Evolutionary conservation across 2,888 invertebrate species (phyloP).

Genomic region (Reticulitermes lucifugus): DNA sequence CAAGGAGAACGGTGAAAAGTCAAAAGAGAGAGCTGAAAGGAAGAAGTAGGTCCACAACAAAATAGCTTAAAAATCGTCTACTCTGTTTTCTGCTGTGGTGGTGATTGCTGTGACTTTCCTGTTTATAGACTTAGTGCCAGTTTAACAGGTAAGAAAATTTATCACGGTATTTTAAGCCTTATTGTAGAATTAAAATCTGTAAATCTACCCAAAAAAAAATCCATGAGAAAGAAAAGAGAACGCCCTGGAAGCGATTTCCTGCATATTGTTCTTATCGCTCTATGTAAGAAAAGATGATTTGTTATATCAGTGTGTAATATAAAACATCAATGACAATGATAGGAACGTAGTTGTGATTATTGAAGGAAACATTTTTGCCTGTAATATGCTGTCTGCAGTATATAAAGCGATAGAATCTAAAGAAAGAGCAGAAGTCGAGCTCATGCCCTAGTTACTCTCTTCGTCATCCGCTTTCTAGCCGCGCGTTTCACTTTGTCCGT

Average conservation of each 20-base stretch:
- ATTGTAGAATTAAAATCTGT: conserved; percentile 13
- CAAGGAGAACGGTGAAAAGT: conserved; percentile 56
- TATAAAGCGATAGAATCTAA: background rate
- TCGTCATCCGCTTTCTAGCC: conserved; percentile 47
- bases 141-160: conserved; percentile 46
- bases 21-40: conserved; percentile 64
- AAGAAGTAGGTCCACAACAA: conserved; percentile 64
- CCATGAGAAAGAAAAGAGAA: conserved; percentile 46
- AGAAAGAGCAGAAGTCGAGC: conserved; percentile 5
- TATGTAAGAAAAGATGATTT: background rate
- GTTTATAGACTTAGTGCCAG: conserved; percentile 35
- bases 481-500: conserved; percentile 43
- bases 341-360: background rate
- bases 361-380: background rate
- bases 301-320: background rate
- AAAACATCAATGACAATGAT: background rate
- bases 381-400: background rate
- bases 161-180: conserved; percentile 11
- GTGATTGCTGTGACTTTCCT: conserved; percentile 44
- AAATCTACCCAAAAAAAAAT: conserved; percentile 34
- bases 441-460: conserved; percentile 50
- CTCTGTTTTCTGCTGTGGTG: conserved; percentile 50
- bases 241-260: conserved; percentile 45
- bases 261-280: conserved; percentile 39
- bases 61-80: conserved; percentile 54